Evolutionary conservation across 2,888 invertebrate species (phyloP).

Genomic region (Andrena dorsata): DNA sequence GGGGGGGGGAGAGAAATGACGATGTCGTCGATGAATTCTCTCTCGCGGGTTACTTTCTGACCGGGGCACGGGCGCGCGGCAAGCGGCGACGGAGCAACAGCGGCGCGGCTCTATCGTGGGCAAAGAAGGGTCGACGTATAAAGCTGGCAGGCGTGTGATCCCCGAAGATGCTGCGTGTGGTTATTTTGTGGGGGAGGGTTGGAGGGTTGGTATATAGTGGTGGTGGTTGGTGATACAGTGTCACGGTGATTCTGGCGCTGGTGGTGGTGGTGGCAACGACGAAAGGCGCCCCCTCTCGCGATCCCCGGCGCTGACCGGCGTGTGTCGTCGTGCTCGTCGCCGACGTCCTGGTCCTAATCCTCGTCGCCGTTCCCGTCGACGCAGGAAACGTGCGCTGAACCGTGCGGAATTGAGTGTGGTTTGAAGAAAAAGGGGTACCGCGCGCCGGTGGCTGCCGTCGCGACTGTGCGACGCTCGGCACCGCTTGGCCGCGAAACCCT

Average conservation of each 20-base stretch:
- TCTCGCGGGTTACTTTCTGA: constrained; percentile 13
- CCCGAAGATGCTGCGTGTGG: constrained; percentile 35
- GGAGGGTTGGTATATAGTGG: constrained; percentile 29
- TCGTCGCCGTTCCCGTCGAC: constrained; percentile 62
- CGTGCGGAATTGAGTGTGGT: constrained; percentile 71
- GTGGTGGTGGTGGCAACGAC: constrained; percentile 48
- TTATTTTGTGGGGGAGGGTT: constrained; percentile 53
- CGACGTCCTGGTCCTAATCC: constrained; percentile 49
- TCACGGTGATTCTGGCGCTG: constrained; percentile 13
- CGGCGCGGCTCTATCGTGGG: constrained; percentile 36
- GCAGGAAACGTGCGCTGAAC: constrained; percentile 72
- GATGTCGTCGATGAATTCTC: constrained; percentile 42
- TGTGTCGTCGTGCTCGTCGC: constrained; percentile 28
- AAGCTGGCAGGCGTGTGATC: constrained; percentile 36
- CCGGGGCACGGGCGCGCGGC: constrained; percentile 36
- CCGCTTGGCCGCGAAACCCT: constrained; percentile 82
- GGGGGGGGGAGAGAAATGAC: constrained; percentile 39
- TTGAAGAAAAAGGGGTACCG: constrained; percentile 79
- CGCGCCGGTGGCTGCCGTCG: constrained; percentile 85
- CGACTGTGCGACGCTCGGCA: constrained; percentile 84
- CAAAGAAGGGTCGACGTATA: constrained; percentile 28
- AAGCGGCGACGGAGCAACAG: constrained; percentile 11
- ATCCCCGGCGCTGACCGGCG: constrained; percentile 26
- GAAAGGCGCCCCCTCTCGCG: constrained; percentile 64
- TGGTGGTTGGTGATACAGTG: constrained; percentile 36